Percentiles rank a stretch among this genome's conserved stretches.
Evolutionary conservation across 2,113 vertebrate species (phyloP).

Genomic region (Sphyrna mokarran): DNA sequence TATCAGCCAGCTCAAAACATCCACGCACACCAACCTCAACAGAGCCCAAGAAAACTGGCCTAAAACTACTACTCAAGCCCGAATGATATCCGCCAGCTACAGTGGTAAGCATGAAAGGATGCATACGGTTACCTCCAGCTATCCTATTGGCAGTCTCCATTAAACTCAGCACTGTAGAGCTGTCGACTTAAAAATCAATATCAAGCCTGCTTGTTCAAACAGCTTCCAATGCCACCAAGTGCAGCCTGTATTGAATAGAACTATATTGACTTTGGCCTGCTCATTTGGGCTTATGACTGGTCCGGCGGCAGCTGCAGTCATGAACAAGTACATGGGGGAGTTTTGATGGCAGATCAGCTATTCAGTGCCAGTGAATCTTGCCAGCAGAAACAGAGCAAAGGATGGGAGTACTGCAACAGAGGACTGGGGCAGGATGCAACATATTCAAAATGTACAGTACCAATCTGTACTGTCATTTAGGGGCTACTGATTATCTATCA

Average conservation of each 20-base stretch:
- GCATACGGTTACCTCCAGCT: background rate
- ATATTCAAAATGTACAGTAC: background rate
- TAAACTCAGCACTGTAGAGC: slow-evolving; percentile 2
- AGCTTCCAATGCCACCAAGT: background rate
- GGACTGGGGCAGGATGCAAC: background rate
- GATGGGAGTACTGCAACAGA: background rate
- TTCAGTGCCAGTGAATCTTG: background rate
- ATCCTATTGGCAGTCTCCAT: background rate
- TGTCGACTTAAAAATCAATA: background rate
- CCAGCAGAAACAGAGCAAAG: slow-evolving; percentile 20
- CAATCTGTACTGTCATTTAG: background rate
- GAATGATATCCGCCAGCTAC: background rate
- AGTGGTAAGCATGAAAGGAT: background rate
- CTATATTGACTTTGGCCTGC: background rate
- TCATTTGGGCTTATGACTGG: background rate
- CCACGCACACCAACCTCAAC: background rate
- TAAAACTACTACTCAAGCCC: background rate
- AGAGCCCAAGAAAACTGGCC: background rate
- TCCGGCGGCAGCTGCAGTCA: background rate
- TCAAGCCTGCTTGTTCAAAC: background rate
- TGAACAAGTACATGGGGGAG: background rate
- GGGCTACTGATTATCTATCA: background rate
- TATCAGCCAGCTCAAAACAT: background rate
- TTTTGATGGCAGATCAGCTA: background rate
- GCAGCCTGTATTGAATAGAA: background rate